Evolutionary conservation across 2,797 vertebrate genomes (phyloP).

Genomic region (Threskiornis aethiopicus): DNA sequence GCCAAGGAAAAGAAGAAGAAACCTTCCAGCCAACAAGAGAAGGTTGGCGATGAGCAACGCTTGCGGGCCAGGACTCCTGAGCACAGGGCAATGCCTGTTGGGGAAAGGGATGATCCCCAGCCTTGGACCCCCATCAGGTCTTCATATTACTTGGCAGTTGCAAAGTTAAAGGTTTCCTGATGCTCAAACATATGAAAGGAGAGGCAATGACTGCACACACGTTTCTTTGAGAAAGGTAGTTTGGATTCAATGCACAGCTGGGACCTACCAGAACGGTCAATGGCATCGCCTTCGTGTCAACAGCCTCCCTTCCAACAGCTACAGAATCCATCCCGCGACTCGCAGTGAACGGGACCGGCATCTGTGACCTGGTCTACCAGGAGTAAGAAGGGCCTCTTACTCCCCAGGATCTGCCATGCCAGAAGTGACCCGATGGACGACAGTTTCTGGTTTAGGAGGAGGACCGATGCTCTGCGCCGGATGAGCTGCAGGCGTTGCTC

Average conservation of each 20-base stretch:
- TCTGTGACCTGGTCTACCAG: not conserved
- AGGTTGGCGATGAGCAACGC: accelerated
- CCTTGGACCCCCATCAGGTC: not conserved
- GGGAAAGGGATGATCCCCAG: not conserved
- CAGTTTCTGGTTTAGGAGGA: not conserved
- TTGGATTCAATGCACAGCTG: accelerated
- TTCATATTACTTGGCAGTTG: not conserved
- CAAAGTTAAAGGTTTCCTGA: not conserved
- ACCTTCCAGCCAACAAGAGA: not conserved
- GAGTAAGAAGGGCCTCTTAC: not conserved
- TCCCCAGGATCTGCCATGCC: not conserved
- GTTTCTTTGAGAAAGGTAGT: not conserved
- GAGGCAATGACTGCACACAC: accelerated
- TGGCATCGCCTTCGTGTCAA: accelerated
- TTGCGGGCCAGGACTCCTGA: not conserved
- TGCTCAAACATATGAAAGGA: not conserved
- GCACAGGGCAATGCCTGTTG: not conserved
- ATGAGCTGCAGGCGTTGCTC: accelerated
- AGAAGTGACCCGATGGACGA: accelerated
- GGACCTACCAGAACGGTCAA: not conserved
- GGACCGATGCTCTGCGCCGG: not conserved
- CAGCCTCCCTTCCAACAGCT: not conserved
- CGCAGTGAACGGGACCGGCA: accelerated
- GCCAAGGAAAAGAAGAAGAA: not conserved
- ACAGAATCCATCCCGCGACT: not conserved